A percentile compares a stretch with the other conserved stretches of the same genome.
Conservation (phyloP, 2,888 invertebrate genomes). For the Epiblema foenella region DNA sequence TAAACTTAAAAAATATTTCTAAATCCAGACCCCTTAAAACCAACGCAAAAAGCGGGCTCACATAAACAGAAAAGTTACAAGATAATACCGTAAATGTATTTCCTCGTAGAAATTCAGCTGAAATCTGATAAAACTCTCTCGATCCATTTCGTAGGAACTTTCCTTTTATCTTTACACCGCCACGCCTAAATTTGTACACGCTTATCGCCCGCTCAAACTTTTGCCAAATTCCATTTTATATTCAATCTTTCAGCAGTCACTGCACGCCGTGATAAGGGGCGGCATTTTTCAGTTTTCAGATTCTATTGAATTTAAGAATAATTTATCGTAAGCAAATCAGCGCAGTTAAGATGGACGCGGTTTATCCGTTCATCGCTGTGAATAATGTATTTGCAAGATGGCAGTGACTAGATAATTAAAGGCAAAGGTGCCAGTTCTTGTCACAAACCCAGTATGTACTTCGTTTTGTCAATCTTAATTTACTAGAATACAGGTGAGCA, state of each 20-base stretch:
- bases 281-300: conserved; percentile 46
- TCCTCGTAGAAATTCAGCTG: conserved; percentile 53
- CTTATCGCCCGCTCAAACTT: conserved; percentile 62
- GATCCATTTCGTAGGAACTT: conserved; percentile 67
- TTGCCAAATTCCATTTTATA: conserved; percentile 63
- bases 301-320: conserved; percentile 5
- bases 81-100: conserved; percentile 59
- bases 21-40: conserved; percentile 24
- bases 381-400: neutral
- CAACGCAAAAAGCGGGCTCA: conserved; percentile 54
- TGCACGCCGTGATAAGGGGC: conserved; percentile 57
- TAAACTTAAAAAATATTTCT: conserved; percentile 7
- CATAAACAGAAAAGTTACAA: conserved; percentile 61
- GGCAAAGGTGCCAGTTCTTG: no score
- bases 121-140: conserved; percentile 64
- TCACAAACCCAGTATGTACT: no score
- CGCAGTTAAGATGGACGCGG: neutral
- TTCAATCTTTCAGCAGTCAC: conserved; percentile 62
- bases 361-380: neutral
- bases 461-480: no score
- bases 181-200: conserved; percentile 65
- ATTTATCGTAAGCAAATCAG: conserved; percentile 9
- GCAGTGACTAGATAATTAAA: no score
- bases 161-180: conserved; percentile 62
- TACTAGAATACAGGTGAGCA: no score